Evolutionary conservation across 2,797 vertebrate genomes (phyloP), one percentile per base, ranked within the genome.

Genomic region (Distichodus sexfasciatus): DNA sequence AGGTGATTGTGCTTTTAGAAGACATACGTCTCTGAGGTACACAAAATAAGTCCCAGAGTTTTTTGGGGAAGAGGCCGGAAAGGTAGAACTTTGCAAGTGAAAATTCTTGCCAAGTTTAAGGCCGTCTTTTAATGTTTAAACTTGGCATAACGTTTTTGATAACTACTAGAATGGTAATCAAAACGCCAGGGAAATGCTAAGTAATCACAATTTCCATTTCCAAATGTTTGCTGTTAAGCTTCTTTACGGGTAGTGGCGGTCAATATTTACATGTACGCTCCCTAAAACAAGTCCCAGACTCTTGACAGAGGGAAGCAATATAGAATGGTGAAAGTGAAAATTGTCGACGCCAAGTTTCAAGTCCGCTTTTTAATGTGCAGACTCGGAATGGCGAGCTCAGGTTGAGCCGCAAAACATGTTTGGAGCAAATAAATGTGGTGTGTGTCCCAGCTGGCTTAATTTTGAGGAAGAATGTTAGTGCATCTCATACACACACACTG

Each of bases 381-480:
- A 50, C 29, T 15, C 66, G 38, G 65, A 35, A 19, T 14, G n/a
- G 26, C 6, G 14, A n/a, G 29, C 14, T 11, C 3, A 10, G 55
- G 17, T 29, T 21, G 36, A 17, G 35, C 26, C 38, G 24, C 43
- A 48, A 33, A n/a, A n/a, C 23, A 47, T 69, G 35, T 60, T 41
- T 61, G 46, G 17, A 43, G 38, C n/a, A 51, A 59, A 21, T 40
- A 17, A 61, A 53, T 61, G 47, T 43, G 51, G 11, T 36, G n/a
- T 36, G 19, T 38, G 33, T 11, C 14, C 9, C 67, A 69, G 46
- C 46, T 61, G 67, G 36, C 48, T 62, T 44, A 46, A 2, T 69
- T 69, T 61, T 51, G 66, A 19, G n/a, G 15, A 10, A 17, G 29
- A 54, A 33, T 54, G 31, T 17, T 11, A 26, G 17, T 7, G 19